A percentile compares a stretch with the other conserved stretches of the same genome.
phyloP scores from a whole-genome alignment of 2,888 invertebrate species.

The Agriopis aurantiaria region DNA sequence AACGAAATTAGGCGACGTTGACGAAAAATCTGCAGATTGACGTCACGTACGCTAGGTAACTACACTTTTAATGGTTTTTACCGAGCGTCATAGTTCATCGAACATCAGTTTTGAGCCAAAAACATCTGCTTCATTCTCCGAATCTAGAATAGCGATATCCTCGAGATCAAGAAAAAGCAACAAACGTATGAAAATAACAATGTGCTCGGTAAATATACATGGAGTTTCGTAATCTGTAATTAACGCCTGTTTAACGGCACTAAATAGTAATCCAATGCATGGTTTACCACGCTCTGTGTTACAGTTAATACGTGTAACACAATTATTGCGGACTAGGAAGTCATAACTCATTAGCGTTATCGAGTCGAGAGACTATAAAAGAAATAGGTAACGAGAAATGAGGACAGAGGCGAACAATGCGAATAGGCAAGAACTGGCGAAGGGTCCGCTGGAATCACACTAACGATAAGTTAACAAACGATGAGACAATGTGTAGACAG shows the following conservation, averaged over 20 bases:
- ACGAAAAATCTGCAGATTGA: constrained; percentile 22
- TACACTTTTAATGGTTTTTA: constrained; percentile 35
- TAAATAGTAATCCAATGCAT: constrained; percentile 23
- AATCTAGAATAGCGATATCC: constrained; percentile 21
- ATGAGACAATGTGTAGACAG: constrained; percentile 43
- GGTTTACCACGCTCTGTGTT: constrained; percentile 10
- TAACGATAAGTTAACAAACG: constrained; percentile 61
- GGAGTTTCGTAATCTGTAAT: constrained; percentile 20
- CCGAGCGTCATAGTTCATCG: constrained; percentile 31
- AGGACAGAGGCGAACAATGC: constrained; percentile 23
- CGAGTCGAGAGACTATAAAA: neutral
- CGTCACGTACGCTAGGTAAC: constrained; percentile 31
- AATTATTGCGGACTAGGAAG: constrained; percentile 10
- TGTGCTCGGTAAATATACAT: constrained; percentile 17
- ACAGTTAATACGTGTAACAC: constrained; percentile 9
- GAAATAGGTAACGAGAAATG: constrained; percentile 15
- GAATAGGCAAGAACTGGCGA: constrained; percentile 14
- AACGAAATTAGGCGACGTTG: constrained; percentile 38
- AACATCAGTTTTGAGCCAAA: constrained; percentile 24
- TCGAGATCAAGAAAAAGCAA: constrained; percentile 27
- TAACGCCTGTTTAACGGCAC: constrained; percentile 19
- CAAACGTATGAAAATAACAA: constrained; percentile 20
- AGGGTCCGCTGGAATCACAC: constrained; percentile 33
- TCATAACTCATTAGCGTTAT: neutral
- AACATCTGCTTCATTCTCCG: constrained; percentile 21